Evolutionary conservation across 2,113 vertebrate species (phyloP), one percentile per base, ranked within the genome.

Genomic region (Sinocyclocheilus anophthalmus): DNA sequence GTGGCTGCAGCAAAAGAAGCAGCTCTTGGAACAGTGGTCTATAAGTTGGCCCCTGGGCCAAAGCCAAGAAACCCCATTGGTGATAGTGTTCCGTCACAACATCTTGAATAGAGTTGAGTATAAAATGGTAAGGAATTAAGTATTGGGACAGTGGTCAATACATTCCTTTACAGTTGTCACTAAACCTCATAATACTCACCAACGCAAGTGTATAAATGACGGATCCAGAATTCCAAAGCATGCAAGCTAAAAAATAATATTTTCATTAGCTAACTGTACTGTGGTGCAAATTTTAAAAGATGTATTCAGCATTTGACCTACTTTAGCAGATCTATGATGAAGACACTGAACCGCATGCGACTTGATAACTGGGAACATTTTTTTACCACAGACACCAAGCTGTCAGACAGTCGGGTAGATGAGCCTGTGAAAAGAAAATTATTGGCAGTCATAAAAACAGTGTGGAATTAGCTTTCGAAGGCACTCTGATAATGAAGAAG

Each of bases 281-380:
- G 12, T 5, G 30, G 7, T 13, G 73, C 13, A 57, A 65, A 55
- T 18, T 73, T 73, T 55, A n/a, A 26, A 8, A 9, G 5, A 73
- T 18, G 4, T 48, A 26, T 73, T 65, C 26, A 24, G 20, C 1
- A 3, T n/a, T 63, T 45, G 26, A 90, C 97, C 96, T 92, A 99
- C 98, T 99, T 99, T 81, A 99, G 97, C 81, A 99, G 95, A 78
- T 97, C 98, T 3, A 99, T 96, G 92, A 99, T 93, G 95, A 99
- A 99, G 0, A 97, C 97, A 0, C 98, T 96, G 92, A 99, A 96
- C 87, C 96, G 96, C 96, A 98, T 97, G 81, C 93, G 95, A 87
- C 92, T 98, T 90, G 92, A 95, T 70, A 99, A 95, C 91, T 98
- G 96, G 0, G 95, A 90, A 90, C 95, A 97, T 20, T 96, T 96